Base-by-base conservation (phyloP, 64 coral and sea anemone species). In the Stylophora pistillata region DNA sequence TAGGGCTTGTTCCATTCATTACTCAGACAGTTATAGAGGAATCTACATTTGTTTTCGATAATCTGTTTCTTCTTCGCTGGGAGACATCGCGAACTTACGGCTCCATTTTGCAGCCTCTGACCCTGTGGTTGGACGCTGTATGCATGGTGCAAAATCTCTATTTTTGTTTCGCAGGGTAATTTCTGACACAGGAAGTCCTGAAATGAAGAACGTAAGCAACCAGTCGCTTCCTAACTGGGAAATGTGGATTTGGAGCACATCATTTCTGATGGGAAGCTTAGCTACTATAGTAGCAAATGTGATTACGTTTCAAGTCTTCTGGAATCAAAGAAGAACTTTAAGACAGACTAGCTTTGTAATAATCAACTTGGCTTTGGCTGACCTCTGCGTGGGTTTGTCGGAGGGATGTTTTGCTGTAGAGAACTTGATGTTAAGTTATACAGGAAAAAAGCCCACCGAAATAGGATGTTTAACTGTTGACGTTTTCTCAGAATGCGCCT, bases 381-480 rank as follows among this genome's bases (percentile, higher is more conserved):
- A 66, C 21, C 63, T 66, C 21, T 7, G 18, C 23, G 63, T 66
- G 2, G 63, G 63, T 23, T 60, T 60, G 58, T 60, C 58, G 11
- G 17, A 13, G 17, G 58, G 58, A 18, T 64, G 61, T 64, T 64
- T 64, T 66, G 63, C 18, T 66, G 23, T 66, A 21, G 63, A 66
- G 63, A 66, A 66, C 63, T 25, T 66, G 3, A 3, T 66, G 21
- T 66, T 23, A 25, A 66, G 63, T 23, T 66, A 66, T 23, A 66
- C 20, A 4, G 23, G 23, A 66, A 25, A 66, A 66, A 66, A n/a
- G 63, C 63, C 63, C 21, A 66, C 23, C 9, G 63, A 20, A n/a
- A 66, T n/a, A 66, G 63, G 63, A 66, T 66, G 63, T 66, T 25
- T 66, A 66, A 23, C 63, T 66, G 63, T 26, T n/a, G 63, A 66